These are phyloP conservation scores for Hylaea fasciaria DNA, from an alignment of 2,888 invertebrate genomes.

Conservation along the genomic window DNA sequence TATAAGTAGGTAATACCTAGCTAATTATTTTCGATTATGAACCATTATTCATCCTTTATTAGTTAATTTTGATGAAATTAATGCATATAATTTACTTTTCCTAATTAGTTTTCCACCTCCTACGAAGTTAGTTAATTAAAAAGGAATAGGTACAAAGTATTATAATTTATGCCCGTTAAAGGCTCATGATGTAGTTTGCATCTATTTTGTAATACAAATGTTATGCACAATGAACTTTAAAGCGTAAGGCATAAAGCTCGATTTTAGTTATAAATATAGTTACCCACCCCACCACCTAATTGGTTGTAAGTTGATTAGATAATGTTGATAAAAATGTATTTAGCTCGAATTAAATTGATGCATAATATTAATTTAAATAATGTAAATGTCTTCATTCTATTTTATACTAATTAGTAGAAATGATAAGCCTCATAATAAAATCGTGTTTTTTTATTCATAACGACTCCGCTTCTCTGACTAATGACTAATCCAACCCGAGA, in stretches of 20 bases:
- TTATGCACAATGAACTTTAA: slow-evolving; percentile 1
- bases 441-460: slow-evolving; percentile 20
- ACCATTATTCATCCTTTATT: background rate
- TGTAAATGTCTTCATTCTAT: slow-evolving; percentile 23
- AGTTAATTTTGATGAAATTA: slow-evolving; percentile 4
- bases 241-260: background rate
- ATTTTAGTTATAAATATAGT: slow-evolving; percentile 2
- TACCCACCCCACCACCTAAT: background rate
- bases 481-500: slow-evolving; percentile 13
- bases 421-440: slow-evolving; percentile 24
- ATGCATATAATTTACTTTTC: slow-evolving; percentile 8
- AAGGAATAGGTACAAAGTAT: slow-evolving; percentile 12
- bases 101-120: slow-evolving; percentile 21
- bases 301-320: slow-evolving; percentile 6
- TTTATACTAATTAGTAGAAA: slow-evolving; percentile 28
- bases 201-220: slow-evolving; percentile 5
- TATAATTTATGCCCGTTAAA: slow-evolving; percentile 17
- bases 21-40: too few species aligned
- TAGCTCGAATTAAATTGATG: slow-evolving; percentile 9
- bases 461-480: slow-evolving; percentile 2
- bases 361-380: slow-evolving; percentile 17
- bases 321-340: slow-evolving; percentile 12
- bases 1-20: too few species aligned
- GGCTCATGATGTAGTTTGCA: slow-evolving; percentile 22
- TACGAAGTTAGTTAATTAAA: slow-evolving; percentile 28